These are phyloP conservation scores for Archaeoteleia sp. DNA, from an alignment of 2,888 invertebrate species.

Conservation along the genomic window DNA sequence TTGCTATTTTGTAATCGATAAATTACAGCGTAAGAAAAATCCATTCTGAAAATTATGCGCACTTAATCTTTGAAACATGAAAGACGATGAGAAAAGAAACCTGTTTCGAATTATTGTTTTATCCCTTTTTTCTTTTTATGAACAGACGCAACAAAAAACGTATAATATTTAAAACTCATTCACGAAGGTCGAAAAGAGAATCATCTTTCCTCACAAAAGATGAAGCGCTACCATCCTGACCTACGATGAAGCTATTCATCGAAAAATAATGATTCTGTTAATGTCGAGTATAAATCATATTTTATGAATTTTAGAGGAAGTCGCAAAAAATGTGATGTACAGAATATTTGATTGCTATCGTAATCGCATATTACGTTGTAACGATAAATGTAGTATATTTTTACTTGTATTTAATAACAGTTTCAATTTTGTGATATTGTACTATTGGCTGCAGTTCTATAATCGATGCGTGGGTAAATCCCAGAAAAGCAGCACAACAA, in stretches of 20 bases:
- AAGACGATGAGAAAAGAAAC: conserved; percentile 42
- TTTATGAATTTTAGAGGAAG: neutral
- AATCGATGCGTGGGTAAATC: conserved; percentile 20
- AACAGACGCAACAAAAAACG: conserved; percentile 14
- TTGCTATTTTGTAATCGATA: no score
- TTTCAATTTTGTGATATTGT: conserved; percentile 4
- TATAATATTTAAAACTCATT: conserved; percentile 36
- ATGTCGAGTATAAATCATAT: conserved; percentile 9
- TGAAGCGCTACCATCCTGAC: conserved; percentile 11
- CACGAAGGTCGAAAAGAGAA: conserved; percentile 32
- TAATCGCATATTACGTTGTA: no score
- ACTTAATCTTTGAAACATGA: conserved; percentile 24
- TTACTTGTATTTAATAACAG: no score
- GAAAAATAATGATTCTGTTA: conserved; percentile 7
- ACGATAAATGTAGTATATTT: no score
- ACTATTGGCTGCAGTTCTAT: conserved; percentile 12
- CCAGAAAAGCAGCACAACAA: no score
- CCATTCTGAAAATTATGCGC: conserved; percentile 26
- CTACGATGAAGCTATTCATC: conserved; percentile 17
- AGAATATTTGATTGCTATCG: no score
- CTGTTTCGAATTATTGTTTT: conserved; percentile 36
- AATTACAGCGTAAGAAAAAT: no score
- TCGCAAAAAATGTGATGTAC: neutral
- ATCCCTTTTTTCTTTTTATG: conserved; percentile 30
- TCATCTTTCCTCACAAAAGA: conserved; percentile 26